Percentiles rank a stretch among this genome's conserved stretches.
phyloP scores from a whole-genome alignment of 1,140 invertebrate genomes.

The Magallana angulata region DNA sequence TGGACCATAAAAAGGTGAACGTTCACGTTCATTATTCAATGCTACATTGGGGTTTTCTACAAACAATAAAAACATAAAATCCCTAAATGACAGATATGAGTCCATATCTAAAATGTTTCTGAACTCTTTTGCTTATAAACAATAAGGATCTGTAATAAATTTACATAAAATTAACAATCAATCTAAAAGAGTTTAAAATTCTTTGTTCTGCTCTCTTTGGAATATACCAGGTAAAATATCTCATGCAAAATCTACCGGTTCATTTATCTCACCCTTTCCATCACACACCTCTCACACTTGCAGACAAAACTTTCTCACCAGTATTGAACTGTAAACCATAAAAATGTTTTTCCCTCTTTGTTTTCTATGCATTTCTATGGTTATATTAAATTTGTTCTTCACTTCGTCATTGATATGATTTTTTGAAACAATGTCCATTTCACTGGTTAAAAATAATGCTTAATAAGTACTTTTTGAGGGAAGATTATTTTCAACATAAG shows the following conservation, averaged over 20 bases:
- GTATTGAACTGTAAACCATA: slow-evolving; percentile 44
- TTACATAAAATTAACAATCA: too few relatives aligned
- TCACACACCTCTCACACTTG: neutral
- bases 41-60: neutral
- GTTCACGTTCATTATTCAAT: neutral
- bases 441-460: neutral
- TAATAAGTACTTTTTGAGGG: neutral
- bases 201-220: too few relatives aligned
- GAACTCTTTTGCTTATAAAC: too few relatives aligned
- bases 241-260: too few relatives aligned
- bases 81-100: too few relatives aligned
- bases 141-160: too few relatives aligned
- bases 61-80: too few relatives aligned
- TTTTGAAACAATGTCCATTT: neutral
- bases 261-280: too few relatives aligned
- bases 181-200: too few relatives aligned
- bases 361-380: slow-evolving; percentile 40
- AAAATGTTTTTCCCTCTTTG: slow-evolving; percentile 44
- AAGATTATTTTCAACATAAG: neutral
- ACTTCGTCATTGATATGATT: slow-evolving; percentile 7
- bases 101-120: too few relatives aligned
- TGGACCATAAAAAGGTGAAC: neutral
- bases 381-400: slow-evolving; percentile 1
- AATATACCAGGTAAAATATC: too few relatives aligned
- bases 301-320: neutral